Percentiles rank a stretch among this genome's conserved stretches.
Evolutionary conservation across 2,113 vertebrate species (phyloP).

Genomic region (Cyanoderma ruficeps): DNA sequence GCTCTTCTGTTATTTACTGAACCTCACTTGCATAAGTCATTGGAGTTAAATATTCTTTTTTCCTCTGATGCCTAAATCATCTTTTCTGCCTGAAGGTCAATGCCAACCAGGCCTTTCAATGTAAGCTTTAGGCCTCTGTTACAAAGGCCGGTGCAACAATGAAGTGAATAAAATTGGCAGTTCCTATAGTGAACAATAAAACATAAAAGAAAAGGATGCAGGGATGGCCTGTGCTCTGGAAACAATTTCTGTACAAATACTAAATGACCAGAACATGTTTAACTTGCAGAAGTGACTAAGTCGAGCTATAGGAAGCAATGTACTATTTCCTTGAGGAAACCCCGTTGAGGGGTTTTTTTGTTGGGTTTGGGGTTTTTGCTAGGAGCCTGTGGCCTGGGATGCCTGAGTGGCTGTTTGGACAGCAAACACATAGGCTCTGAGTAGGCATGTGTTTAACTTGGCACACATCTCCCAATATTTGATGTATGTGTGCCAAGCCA

Average conservation of each 20-base stretch:
- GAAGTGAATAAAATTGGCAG: not conserved
- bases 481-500: not conserved
- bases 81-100: not conserved
- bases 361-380: not conserved
- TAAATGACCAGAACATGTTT: not conserved
- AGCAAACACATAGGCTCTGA: not conserved
- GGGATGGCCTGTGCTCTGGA: not conserved
- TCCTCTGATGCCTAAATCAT: not conserved
- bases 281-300: not conserved
- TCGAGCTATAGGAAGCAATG: not conserved
- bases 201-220: not conserved
- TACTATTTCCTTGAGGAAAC: not conserved
- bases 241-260: not conserved
- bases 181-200: not conserved
- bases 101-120: not conserved
- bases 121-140: not conserved
- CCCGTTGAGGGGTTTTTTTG: not conserved
- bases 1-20: not conserved
- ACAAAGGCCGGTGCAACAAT: not conserved
- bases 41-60: not conserved
- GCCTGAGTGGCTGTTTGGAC: not conserved
- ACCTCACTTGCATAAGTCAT: not conserved
- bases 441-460: not conserved
- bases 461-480: not conserved
- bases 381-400: not conserved